Conservation (phyloP, 2,113 vertebrate genomes). For the Platysteira castanea region DNA sequence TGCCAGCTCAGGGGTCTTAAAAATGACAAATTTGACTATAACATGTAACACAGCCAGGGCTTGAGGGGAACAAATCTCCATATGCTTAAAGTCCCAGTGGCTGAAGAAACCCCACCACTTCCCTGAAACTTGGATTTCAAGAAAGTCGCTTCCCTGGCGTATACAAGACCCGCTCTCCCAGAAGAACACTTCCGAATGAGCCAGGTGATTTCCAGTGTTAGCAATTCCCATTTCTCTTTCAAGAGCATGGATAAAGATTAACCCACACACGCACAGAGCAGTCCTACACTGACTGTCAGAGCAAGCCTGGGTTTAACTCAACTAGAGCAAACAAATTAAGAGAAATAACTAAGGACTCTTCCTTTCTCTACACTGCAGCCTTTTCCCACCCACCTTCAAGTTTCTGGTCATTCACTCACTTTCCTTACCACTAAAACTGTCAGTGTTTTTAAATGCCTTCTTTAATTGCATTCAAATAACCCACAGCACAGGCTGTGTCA, state of each 20-base stretch:
- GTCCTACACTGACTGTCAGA: not conserved
- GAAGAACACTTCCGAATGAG: not conserved
- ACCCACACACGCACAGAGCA: not conserved
- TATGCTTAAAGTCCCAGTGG: not conserved
- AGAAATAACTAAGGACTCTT: not conserved
- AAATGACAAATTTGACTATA: not conserved
- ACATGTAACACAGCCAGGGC: not conserved
- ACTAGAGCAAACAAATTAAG: not conserved
- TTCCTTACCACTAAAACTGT: not conserved
- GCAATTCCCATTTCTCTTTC: not conserved
- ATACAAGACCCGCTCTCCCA: not conserved
- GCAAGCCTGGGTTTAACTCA: not conserved
- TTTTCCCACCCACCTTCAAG: not conserved
- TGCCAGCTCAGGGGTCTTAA: not conserved
- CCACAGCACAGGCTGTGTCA: not conserved
- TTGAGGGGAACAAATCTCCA: not conserved
- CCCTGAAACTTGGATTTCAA: not conserved
- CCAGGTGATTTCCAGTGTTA: constrained; percentile 34
- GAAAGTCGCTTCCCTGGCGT: not conserved
- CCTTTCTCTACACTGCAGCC: not conserved
- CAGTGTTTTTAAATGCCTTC: not conserved
- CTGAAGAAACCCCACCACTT: not conserved
- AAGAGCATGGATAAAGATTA: constrained; percentile 35
- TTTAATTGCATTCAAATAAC: not conserved
- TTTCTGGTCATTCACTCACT: not conserved